These are phyloP conservation scores for Menidia beryllina DNA, from an alignment of 2,113 vertebrate species.

Conservation along the genomic window DNA sequence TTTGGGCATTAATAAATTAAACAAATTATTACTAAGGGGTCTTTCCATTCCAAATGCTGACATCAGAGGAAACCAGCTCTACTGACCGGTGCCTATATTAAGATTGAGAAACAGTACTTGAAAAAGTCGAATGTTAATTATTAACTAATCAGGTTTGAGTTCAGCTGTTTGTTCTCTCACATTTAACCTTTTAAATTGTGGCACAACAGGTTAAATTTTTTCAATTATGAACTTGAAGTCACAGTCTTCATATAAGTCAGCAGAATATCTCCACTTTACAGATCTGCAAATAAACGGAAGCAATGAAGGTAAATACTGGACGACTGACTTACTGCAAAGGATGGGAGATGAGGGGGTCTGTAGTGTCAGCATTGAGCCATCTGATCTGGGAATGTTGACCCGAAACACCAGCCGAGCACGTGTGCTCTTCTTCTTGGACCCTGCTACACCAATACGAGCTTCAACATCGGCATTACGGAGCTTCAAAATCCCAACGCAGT, in stretches of 20 bases:
- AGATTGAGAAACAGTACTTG: conserved; percentile 28
- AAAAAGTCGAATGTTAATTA: conserved; percentile 34
- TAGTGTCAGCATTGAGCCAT: conserved; percentile 93
- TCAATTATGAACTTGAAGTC: too few relatives aligned
- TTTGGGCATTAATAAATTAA: conserved; percentile 43
- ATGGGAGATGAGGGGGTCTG: conserved; percentile 95
- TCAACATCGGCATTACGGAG: conserved; percentile 97
- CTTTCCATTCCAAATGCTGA: conserved; percentile 38
- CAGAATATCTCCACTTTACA: not conserved
- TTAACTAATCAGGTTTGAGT: conserved; percentile 37
- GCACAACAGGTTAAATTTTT: not conserved
- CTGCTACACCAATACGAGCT: conserved; percentile 95
- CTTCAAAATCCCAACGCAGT: conserved; percentile 97
- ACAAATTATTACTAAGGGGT: conserved; percentile 33
- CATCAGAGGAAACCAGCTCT: conserved; percentile 37
- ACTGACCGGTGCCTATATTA: conserved; percentile 31
- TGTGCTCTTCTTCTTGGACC: conserved; percentile 99
- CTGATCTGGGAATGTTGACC: conserved; percentile 91
- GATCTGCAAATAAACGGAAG: not conserved
- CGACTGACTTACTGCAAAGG: conserved; percentile 91
- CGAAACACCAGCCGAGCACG: conserved; percentile 95
- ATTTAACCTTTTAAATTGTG: conserved; percentile 2
- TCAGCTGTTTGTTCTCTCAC: conserved; percentile 15
- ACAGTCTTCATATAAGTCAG: not conserved
- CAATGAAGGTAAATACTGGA: conserved; percentile 15